Evolutionary conservation across 2,113 vertebrate species (phyloP).

Genomic region (Willisornis vidua): DNA sequence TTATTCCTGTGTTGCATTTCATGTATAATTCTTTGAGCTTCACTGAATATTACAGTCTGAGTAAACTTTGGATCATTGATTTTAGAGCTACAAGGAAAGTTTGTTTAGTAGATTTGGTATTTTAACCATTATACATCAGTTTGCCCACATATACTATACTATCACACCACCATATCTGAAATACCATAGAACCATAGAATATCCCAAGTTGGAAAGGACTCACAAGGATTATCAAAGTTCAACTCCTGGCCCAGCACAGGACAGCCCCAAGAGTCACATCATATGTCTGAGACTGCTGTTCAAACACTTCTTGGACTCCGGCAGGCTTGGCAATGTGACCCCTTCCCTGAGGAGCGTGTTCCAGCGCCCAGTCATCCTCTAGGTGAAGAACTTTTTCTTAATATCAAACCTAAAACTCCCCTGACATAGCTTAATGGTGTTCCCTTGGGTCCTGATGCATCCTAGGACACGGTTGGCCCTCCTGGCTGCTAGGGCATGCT

Average conservation of each 20-base stretch:
- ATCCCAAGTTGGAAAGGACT: neutral
- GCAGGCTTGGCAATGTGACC: neutral
- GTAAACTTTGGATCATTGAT: neutral
- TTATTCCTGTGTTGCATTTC: neutral
- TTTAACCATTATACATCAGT: neutral
- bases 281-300: neutral
- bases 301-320: neutral
- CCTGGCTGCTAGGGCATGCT: neutral
- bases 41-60: neutral
- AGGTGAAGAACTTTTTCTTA: neutral
- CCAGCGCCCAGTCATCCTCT: neutral
- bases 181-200: neutral
- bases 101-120: neutral
- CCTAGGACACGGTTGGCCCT: rapidly evolving
- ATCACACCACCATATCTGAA: neutral
- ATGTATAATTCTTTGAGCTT: neutral
- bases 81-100: neutral
- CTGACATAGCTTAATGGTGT: neutral
- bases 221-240: neutral
- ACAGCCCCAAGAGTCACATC: neutral
- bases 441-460: neutral
- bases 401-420: neutral
- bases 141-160: neutral
- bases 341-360: neutral
- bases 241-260: neutral